Conservation (phyloP, 2,113 vertebrate genomes). For the Cacatua alba region DNA sequence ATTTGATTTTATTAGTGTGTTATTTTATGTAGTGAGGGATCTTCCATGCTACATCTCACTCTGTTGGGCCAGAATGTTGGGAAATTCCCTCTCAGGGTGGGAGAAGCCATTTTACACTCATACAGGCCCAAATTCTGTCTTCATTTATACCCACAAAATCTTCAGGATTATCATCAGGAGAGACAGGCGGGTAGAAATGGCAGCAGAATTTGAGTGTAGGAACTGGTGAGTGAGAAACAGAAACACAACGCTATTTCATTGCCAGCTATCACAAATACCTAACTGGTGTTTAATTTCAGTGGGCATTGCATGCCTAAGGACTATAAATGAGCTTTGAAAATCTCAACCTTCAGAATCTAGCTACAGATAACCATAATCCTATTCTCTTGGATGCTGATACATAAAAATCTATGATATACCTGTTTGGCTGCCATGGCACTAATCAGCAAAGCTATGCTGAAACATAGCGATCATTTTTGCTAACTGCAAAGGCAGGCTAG, state of each 20-base stretch:
- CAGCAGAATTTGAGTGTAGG: constrained; percentile 30
- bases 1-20: background rate
- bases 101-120: background rate
- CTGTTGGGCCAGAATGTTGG: background rate
- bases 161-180: background rate
- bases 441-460: constrained; percentile 54
- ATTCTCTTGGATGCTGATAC: constrained; percentile 43
- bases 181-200: constrained; percentile 1
- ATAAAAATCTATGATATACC: constrained; percentile 28
- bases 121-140: constrained; percentile 22
- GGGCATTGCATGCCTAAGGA: background rate
- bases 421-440: constrained; percentile 58
- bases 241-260: background rate
- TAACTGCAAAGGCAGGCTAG: constrained; percentile 64
- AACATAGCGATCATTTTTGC: constrained; percentile 48
- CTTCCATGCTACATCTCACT: background rate
- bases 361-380: constrained; percentile 43
- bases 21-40: background rate
- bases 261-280: background rate
- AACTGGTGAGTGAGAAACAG: background rate
- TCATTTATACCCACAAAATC: constrained; percentile 20
- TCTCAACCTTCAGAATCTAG: background rate
- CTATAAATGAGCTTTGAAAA: background rate
- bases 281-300: background rate
- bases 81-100: background rate